Evolutionary conservation across 2,888 invertebrate species (phyloP).

Genomic region (Polyommatus iphigenia): DNA sequence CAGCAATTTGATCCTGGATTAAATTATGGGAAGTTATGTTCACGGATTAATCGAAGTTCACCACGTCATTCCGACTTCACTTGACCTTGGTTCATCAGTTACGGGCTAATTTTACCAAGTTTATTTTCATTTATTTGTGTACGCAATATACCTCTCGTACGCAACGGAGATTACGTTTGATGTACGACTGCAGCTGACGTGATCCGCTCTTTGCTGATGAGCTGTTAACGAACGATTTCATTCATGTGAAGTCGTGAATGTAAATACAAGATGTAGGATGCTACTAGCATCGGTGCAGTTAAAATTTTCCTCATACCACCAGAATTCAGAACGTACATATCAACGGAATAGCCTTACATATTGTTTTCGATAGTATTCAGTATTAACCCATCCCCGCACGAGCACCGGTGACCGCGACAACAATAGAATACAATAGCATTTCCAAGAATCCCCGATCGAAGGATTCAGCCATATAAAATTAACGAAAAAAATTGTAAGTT

Average conservation of each 20-base stretch:
- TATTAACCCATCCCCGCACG: no score
- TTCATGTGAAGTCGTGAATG: background rate
- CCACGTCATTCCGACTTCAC: background rate
- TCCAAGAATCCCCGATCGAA: no score
- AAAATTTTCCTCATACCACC: background rate
- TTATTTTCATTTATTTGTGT: conserved; percentile 41
- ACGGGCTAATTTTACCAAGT: conserved; percentile 39
- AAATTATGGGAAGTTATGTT: background rate
- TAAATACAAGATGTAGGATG: background rate
- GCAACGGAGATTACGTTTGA: conserved; percentile 22
- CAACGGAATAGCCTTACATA: background rate
- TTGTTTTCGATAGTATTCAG: background rate
- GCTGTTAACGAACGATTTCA: conserved; percentile 10
- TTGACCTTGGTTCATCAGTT: conserved; percentile 21
- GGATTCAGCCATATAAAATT: background rate
- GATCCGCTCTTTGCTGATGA: conserved; percentile 15
- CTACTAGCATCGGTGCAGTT: background rate
- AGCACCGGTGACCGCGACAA: no score
- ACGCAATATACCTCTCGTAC: conserved; percentile 34
- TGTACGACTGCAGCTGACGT: conserved; percentile 28
- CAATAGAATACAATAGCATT: no score
- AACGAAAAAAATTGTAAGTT: background rate
- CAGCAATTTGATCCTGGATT: background rate
- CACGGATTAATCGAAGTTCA: background rate
- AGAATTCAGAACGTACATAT: background rate